These are phyloP conservation scores for Sander vitreus DNA, from an alignment of 2,113 vertebrate species.

Conservation along the genomic window DNA sequence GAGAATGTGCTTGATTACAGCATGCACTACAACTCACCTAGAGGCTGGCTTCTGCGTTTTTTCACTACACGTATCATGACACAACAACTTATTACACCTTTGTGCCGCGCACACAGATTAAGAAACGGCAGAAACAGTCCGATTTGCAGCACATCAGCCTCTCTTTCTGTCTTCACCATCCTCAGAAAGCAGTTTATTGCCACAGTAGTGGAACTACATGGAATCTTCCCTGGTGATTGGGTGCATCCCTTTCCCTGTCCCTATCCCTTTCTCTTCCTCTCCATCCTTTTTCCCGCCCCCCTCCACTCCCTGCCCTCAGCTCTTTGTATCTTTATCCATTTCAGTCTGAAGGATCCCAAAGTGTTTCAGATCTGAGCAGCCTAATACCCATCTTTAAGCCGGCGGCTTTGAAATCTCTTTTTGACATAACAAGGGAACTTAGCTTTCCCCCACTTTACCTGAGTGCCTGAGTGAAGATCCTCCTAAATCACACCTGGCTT, in stretches of 20 bases:
- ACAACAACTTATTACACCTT: slow-evolving; percentile 1
- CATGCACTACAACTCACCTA: no score
- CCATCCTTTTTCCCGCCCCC: slow-evolving; percentile 53
- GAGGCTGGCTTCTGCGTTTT: background rate
- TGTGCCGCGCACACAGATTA: background rate
- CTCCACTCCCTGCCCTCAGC: slow-evolving; percentile 58
- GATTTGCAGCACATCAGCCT: background rate
- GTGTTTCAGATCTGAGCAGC: slow-evolving; percentile 73
- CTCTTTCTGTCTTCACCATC: background rate
- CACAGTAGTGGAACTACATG: no score
- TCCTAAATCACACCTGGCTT: slow-evolving; percentile 80
- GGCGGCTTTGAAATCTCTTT: slow-evolving; percentile 72
- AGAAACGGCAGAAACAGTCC: slow-evolving; percentile 10
- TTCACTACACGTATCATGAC: background rate
- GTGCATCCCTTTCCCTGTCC: slow-evolving; percentile 15
- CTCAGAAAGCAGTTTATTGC: background rate
- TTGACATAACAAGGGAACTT: slow-evolving; percentile 65
- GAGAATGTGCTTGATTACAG: no score
- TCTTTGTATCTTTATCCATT: slow-evolving; percentile 78
- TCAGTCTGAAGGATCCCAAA: slow-evolving; percentile 70
- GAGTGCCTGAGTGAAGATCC: slow-evolving; percentile 67
- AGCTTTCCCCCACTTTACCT: slow-evolving; percentile 74
- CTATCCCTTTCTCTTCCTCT: slow-evolving; percentile 60
- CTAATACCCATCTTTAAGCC: slow-evolving; percentile 76
- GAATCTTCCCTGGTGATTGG: no score